Base-by-base conservation (phyloP, 2,113 vertebrate genomes). In the Orientallactaga bullata region DNA sequence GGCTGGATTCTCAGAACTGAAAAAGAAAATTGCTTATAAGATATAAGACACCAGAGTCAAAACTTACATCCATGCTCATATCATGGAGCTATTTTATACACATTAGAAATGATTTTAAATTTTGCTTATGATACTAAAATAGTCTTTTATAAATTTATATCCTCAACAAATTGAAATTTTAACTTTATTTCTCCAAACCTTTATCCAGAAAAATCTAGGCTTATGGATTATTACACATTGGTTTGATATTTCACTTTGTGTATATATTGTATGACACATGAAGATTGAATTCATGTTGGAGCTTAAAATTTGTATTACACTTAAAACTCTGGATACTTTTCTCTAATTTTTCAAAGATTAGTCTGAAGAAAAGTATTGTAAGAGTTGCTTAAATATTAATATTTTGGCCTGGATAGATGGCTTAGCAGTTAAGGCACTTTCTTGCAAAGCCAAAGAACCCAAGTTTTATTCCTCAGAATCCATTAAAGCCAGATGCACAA, bases 221-320 rank as follows among this genome's bases (percentile, higher is more conserved):
- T 66, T 13, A 74, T 7, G 32, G 42, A 65, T 88, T 66, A 42
- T 10, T 79, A 66, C 28, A 82, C 55, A 85, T 94, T 79, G 69
- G 7, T 68, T 87, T 94, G 28, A 55, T 42, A 30, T 51, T 63
- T 95, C 55, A 24, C 85, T 88, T 89, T 89, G 63, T 91, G 0
- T 79, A 68, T 32, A 20, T 82, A 51, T 81, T 94, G 5, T 37
- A 12, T 58, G 32, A 83, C 51, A 87, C 23, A 28, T 85, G 35
- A 73, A 91, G 51, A 81, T 89, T 68, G 89, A 79, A 21, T 83
- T 87, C 92, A 63, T 66, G 6, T 95, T 71, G 82, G n/a, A 87
- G 47, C 24, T 65, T 94, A 6, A 68, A 84, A 51, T 78, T 85
- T 68, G 7, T 89, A 16, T 89, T 60, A 73, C 12, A 83, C 32